Evolutionary conservation across 2,888 invertebrate genomes (phyloP).

Genomic region (Microplitis deprimator): DNA sequence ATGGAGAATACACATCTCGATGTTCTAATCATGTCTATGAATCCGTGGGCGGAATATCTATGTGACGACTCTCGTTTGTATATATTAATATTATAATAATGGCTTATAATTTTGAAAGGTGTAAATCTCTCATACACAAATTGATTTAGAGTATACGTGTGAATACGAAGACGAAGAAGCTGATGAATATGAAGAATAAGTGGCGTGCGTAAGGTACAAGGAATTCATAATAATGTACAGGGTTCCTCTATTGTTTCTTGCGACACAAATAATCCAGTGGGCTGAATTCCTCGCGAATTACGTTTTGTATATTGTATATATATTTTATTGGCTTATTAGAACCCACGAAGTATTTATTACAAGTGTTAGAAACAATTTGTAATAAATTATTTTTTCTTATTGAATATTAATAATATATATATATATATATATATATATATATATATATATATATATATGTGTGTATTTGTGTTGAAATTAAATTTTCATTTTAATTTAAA

Average conservation of each 20-base stretch:
- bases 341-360: neutral
- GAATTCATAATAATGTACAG: constrained; percentile 46
- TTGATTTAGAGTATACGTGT: neutral
- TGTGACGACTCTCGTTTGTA: constrained; percentile 10
- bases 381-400: neutral
- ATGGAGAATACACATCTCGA: neutral
- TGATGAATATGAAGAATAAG: neutral
- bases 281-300: constrained; percentile 49
- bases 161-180: neutral
- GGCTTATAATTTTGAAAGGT: constrained; percentile 23
- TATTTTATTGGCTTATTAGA: neutral
- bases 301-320: constrained; percentile 38
- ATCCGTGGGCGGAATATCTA: constrained; percentile 21
- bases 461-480: neutral
- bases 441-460: too few species aligned
- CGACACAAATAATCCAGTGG: constrained; percentile 47
- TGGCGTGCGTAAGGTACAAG: constrained; percentile 50
- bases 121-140: constrained; percentile 13
- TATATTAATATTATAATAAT: constrained; percentile 27
- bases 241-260: constrained; percentile 47
- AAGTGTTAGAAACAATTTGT: neutral
- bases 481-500: neutral
- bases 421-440: too few species aligned
- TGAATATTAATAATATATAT: neutral
- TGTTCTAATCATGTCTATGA: neutral